These are phyloP conservation scores for Amphipyra tragopoginis DNA, from an alignment of 2,888 invertebrate species.

Conservation along the genomic window DNA sequence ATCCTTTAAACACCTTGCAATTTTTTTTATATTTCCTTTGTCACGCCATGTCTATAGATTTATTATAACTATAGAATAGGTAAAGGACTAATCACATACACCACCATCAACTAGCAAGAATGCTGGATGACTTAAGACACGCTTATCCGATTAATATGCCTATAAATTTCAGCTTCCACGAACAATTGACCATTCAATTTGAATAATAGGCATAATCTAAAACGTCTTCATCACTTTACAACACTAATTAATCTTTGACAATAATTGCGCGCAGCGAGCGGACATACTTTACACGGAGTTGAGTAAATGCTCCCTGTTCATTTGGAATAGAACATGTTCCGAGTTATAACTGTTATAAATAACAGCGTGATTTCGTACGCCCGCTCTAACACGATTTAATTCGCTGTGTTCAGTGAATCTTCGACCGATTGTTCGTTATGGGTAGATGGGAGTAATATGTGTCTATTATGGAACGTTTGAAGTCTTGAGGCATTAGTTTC, in stretches of 20 bases:
- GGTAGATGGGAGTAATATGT: constrained; percentile 27
- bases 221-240: background rate
- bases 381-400: constrained; percentile 71
- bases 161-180: too few species aligned
- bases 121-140: too few species aligned
- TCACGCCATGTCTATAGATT: too few species aligned
- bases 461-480: constrained; percentile 56
- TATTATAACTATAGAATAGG: too few species aligned
- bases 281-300: constrained; percentile 74
- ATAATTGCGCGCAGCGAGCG: constrained; percentile 77
- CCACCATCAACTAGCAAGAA: too few species aligned
- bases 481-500: constrained; percentile 3
- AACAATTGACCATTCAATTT: background rate
- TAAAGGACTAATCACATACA: too few species aligned
- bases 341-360: constrained; percentile 77
- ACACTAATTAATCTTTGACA: constrained; percentile 73
- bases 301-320: constrained; percentile 83
- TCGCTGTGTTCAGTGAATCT: constrained; percentile 72
- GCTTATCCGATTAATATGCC: too few species aligned
- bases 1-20: too few species aligned
- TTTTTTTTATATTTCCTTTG: too few species aligned
- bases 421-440: constrained; percentile 56
- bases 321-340: constrained; percentile 79
- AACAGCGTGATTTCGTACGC: constrained; percentile 75
- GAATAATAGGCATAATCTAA: constrained; percentile 14